phyloP scores from a whole-genome alignment of 2,797 vertebrate species.

The Xenopus petersii region DNA sequence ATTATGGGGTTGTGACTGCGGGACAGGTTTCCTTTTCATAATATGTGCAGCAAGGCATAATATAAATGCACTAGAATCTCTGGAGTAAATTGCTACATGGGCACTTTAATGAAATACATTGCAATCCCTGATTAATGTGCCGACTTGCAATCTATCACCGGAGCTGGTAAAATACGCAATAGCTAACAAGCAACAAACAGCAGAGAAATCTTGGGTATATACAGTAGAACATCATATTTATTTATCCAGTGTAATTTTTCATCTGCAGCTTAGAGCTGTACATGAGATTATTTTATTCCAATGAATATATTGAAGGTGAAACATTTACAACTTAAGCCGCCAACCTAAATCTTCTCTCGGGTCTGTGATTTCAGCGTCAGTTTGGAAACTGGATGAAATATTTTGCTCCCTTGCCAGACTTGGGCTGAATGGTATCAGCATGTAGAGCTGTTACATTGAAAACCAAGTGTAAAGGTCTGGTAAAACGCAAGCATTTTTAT shows the following conservation, averaged over 20 bases:
- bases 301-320: background rate
- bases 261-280: background rate
- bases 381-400: no score
- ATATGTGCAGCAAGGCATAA: background rate
- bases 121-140: background rate
- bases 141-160: background rate
- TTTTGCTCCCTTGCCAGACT: no score
- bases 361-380: no score
- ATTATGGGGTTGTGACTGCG: background rate
- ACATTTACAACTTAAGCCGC: no score
- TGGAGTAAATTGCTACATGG: background rate
- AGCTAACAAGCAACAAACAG: background rate
- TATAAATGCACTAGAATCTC: background rate
- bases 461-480: no score
- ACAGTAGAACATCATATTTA: background rate
- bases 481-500: no score
- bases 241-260: background rate
- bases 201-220: background rate
- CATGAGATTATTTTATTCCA: background rate
- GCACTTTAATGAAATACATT: background rate
- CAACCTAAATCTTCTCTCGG: no score
- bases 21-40: background rate
- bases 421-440: no score
- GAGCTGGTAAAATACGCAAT: background rate
- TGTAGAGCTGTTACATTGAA: no score